Base-by-base conservation (phyloP, 1,140 invertebrate genomes). In the Atta cephalotes region DNA sequence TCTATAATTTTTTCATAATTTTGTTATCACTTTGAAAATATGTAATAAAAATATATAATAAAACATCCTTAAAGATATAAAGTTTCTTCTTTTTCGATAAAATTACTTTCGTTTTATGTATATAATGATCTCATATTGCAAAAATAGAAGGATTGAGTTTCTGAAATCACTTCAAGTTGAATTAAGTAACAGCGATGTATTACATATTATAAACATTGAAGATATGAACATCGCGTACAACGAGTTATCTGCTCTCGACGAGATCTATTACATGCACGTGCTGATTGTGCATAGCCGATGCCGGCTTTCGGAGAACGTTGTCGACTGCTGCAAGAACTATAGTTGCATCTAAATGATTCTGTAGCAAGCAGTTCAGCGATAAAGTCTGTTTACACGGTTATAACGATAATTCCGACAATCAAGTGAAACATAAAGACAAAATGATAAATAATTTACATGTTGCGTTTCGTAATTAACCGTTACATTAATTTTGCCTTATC, bases 281-380 rank as follows among this genome's bases (percentile, higher is more conserved):
- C 56, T 74, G 56, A 74, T 84, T 74, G 45, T 62, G 56, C 39
- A 74, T 72, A 62, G 68, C 14, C 21, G 53, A 45, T 39, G 35
- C 39, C 28, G 68, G 21, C 25, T 74, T 62, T 74, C 56, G 0
- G 56, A 21, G 56, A 82, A 82, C 35, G 12, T 72, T 25, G 49
- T 14, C 35, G 68, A 74, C 53, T 60, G 14, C 18, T 74, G 25
- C 25, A 74, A 74, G 70, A 60, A 49, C 45, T 6, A 62, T 74
- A 49, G 2, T n/a, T 45, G 2, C n/a, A 49, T 12, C 16, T 6
- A 31, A 25, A 49, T 39, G 63, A n/a, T 35, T 14, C 77, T n/a
- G 12, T 45, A 45, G 74, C 18, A 71, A n/a, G 10, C 56, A 51
- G 14, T 45, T 84, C 14, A 16, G 2, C n/a, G 35, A 60, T 74